A percentile compares a stretch with the other conserved stretches of the same genome.
Evolutionary conservation across 2,888 invertebrate genomes (phyloP).

Genomic region (Metalampra italica): DNA sequence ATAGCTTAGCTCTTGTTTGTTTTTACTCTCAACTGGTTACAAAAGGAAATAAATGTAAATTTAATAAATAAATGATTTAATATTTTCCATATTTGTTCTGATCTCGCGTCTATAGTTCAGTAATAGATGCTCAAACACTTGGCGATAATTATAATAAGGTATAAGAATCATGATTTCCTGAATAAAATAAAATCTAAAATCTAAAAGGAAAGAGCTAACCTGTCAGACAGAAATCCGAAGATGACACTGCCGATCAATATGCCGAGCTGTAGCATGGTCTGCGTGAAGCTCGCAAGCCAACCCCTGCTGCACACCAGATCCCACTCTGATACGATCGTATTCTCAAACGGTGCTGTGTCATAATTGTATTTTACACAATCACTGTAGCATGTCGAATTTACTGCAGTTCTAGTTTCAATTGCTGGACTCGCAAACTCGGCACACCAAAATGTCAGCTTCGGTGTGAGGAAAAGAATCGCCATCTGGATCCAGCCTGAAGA

Average conservation of each 20-base stretch:
- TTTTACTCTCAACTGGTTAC: too few species aligned
- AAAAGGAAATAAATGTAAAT: too few species aligned
- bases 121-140: too few species aligned
- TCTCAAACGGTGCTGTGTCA: constrained; percentile 81
- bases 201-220: too few species aligned
- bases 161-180: too few species aligned
- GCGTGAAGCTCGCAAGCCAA: constrained; percentile 84
- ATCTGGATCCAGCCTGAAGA: constrained; percentile 89
- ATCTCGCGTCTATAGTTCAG: too few species aligned
- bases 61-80: too few species aligned
- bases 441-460: constrained; percentile 78
- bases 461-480: constrained; percentile 85
- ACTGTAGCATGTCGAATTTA: constrained; percentile 67
- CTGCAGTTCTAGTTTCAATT: constrained; percentile 37
- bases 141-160: too few species aligned
- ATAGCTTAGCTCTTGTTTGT: too few species aligned
- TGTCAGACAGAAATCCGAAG: constrained; percentile 86
- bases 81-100: too few species aligned
- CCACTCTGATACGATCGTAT: constrained; percentile 87
- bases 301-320: constrained; percentile 82
- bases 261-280: constrained; percentile 85
- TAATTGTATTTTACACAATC: constrained; percentile 78
- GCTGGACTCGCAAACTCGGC: constrained; percentile 40
- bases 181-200: too few species aligned
- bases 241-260: constrained; percentile 84